Evolutionary conservation across 2,888 invertebrate species (phyloP).

Genomic region (Mayetiola destructor): DNA sequence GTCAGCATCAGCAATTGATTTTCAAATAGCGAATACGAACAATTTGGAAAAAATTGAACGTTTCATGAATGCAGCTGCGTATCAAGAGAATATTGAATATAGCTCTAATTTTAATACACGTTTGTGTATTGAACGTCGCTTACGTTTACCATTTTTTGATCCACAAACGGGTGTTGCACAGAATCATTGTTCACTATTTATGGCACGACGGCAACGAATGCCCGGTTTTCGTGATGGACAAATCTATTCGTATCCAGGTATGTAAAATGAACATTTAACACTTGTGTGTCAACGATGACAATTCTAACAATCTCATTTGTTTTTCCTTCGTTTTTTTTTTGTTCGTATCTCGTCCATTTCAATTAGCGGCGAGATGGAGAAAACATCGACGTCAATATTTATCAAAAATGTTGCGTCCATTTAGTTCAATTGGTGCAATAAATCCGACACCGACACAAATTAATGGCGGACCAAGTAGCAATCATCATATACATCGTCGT

Average conservation of each 20-base stretch:
- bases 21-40: constrained; percentile 50
- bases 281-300: not conserved
- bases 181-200: constrained; percentile 79
- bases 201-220: constrained; percentile 77
- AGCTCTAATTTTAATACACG: constrained; percentile 88
- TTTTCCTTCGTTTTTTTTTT: not conserved
- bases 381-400: constrained; percentile 80
- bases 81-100: constrained; percentile 84
- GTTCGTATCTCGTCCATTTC: not conserved
- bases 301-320: not conserved
- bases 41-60: constrained; percentile 62
- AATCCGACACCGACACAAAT: not conserved
- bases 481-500: constrained; percentile 3
- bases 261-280: not conserved
- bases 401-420: constrained; percentile 30
- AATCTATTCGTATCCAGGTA: constrained; percentile 74
- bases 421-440: constrained; percentile 23
- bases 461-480: not conserved
- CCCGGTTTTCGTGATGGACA: constrained; percentile 81
- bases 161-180: constrained; percentile 96
- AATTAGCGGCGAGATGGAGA: constrained; percentile 62
- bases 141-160: constrained; percentile 89
- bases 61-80: constrained; percentile 74
- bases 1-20: constrained; percentile 49
- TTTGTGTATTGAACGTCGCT: constrained; percentile 76